These are phyloP conservation scores for Psilopsiagon aurifrons DNA, from an alignment of 2,113 vertebrate genomes.

Conservation along the genomic window DNA sequence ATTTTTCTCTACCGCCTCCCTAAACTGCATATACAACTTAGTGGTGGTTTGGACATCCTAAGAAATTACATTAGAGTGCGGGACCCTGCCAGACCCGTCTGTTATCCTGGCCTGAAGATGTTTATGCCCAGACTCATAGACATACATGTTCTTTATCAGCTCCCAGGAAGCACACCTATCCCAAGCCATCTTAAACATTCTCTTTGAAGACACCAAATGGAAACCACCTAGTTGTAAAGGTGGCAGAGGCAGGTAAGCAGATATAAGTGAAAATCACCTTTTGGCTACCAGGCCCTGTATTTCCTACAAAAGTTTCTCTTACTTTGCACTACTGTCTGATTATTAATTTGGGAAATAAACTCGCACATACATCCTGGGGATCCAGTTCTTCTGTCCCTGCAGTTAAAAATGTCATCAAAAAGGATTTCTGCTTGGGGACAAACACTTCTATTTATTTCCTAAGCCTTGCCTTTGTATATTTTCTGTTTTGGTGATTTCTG, in stretches of 20 bases:
- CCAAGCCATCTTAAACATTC: not conserved
- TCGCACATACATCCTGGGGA: not conserved
- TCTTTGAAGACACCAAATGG: not conserved
- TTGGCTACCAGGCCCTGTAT: not conserved
- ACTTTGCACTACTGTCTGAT: not conserved
- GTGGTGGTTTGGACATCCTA: not conserved
- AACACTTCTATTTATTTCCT: not conserved
- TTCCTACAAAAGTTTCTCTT: not conserved
- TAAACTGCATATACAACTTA: not conserved
- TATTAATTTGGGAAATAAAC: not conserved
- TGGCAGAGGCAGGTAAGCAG: not conserved
- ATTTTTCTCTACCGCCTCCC: not conserved
- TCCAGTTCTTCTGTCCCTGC: not conserved
- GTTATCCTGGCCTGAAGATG: not conserved
- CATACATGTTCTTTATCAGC: not conserved
- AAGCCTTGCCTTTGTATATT: not conserved
- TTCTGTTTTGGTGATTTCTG: not conserved
- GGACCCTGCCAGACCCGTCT: not conserved
- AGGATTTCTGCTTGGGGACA: not conserved
- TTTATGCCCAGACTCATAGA: not conserved
- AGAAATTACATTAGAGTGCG: not conserved
- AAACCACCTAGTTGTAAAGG: not conserved
- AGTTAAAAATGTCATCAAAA: not conserved
- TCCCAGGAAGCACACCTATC: not conserved
- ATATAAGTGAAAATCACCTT: not conserved